Evolutionary conservation across 2,888 invertebrate genomes (phyloP).

Genomic region (Creontiades dilutus): DNA sequence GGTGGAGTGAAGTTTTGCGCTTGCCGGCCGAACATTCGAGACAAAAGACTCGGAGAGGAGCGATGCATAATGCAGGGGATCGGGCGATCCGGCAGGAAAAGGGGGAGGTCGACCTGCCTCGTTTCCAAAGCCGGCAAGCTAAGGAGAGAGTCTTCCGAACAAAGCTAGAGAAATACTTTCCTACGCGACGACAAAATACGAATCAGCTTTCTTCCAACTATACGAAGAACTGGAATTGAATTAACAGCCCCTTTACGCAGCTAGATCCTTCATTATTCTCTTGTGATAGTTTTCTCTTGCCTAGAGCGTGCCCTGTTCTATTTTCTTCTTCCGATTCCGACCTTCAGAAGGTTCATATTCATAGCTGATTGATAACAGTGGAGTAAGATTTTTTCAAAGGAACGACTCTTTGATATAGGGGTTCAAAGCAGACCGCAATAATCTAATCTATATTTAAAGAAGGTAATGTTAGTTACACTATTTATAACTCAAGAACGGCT

Average conservation of each 20-base stretch:
- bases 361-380: too few species aligned
- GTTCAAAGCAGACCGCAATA: too few species aligned
- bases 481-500: too few species aligned
- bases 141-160: slow-evolving; percentile 4
- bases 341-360: too few species aligned
- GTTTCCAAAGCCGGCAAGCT: background rate
- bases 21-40: slow-evolving; percentile 3
- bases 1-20: background rate
- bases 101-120: background rate
- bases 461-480: too few species aligned
- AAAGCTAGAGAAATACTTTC: slow-evolving; percentile 28
- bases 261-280: background rate
- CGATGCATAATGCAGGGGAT: slow-evolving; percentile 16
- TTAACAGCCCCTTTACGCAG: background rate
- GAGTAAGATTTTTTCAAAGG: too few species aligned
- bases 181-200: slow-evolving; percentile 28
- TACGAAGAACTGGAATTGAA: slow-evolving; percentile 3
- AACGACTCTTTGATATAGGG: too few species aligned
- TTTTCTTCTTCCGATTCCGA: too few species aligned
- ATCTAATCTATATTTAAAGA: too few species aligned
- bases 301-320: too few species aligned
- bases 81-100: background rate
- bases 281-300: too few species aligned
- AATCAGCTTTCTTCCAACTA: slow-evolving; percentile 35
- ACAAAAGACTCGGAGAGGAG: background rate